phyloP scores from a whole-genome alignment of 2,797 vertebrate species.

The Erithacus rubecula region DNA sequence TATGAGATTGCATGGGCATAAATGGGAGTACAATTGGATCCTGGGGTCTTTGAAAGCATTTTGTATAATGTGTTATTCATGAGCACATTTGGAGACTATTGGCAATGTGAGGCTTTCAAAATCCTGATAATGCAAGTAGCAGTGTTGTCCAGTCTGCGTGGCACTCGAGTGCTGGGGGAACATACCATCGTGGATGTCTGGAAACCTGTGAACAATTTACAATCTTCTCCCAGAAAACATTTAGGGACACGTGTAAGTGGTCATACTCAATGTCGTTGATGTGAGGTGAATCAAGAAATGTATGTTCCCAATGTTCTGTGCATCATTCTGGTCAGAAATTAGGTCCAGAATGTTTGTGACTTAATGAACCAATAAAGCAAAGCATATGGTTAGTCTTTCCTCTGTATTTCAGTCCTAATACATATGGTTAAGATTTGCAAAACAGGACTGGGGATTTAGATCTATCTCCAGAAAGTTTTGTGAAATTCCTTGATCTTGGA shows the following conservation, averaged over 20 bases:
- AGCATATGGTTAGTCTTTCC: slow-evolving; percentile 13
- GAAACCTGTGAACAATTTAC: neutral
- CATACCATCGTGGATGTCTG: neutral
- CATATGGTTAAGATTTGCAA: slow-evolving; percentile 19
- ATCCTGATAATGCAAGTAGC: neutral
- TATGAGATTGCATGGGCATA: neutral
- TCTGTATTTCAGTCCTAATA: neutral
- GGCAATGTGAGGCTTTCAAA: neutral
- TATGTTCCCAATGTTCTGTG: neutral
- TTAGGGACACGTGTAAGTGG: neutral
- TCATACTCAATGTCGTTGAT: neutral
- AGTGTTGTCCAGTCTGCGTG: neutral
- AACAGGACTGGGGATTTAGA: neutral
- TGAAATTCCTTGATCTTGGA: neutral
- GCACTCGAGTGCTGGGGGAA: neutral
- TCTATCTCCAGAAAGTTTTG: neutral
- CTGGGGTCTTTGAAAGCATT: neutral
- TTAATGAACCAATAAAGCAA: slow-evolving; percentile 29
- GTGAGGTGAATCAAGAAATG: slow-evolving; percentile 30
- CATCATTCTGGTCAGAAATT: slow-evolving; percentile 1
- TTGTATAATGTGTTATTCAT: slow-evolving; percentile 10
- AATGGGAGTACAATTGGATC: neutral
- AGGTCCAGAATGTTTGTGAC: slow-evolving; percentile 12
- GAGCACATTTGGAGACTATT: neutral
- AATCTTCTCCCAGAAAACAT: neutral